Base-by-base conservation (phyloP, 2,888 invertebrate genomes). In the Lasioglossum morio region DNA sequence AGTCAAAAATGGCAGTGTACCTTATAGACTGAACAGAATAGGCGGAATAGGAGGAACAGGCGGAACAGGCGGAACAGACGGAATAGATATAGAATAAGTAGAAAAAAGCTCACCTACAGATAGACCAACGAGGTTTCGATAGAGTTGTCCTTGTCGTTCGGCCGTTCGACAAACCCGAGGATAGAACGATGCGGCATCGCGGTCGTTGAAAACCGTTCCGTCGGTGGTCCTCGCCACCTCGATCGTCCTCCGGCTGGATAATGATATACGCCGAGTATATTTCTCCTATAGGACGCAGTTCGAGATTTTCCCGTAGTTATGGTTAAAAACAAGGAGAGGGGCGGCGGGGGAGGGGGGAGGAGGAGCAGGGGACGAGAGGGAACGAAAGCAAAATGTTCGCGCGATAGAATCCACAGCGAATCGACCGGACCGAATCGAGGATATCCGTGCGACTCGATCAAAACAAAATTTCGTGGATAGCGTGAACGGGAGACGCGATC, bases 391-490 rank as follows among this genome's bases (percentile, higher is more conserved):
- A 76, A 78, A 78, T 34, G 85, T 84, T 81, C 77, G 43, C 63
- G 63, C 63, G 63, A 63, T 80, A 66, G 46, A 34, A 43, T 60
- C 72, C 72, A 84, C 43, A 23, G 30, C 63, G 77, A 75, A 75
- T 48, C 30, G 82, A 76, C 82, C 78, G 72, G 72, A 69, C 72
- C 48, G 69, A 16, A 19, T 30, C 34, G 77, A 76, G 16, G 34
- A 72, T 77, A 72, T 40, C 40, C 63, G 40, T 70, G 76, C 74
- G 70, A 84, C 72, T 78, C 57, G 75, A 85, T 82, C 86, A 90
- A 91, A 90, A 91, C 87, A 91, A 89, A 90, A 91, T 87, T 43
- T 81, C 43, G 63, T 14, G 30, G 78, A 78, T 84, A 91, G 84
- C 87, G 88, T 85, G 85, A 82, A 81, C 76, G 80, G 63, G 76